Conservation (phyloP, 2,797 vertebrate genomes). For the Esox lucius region DNA sequence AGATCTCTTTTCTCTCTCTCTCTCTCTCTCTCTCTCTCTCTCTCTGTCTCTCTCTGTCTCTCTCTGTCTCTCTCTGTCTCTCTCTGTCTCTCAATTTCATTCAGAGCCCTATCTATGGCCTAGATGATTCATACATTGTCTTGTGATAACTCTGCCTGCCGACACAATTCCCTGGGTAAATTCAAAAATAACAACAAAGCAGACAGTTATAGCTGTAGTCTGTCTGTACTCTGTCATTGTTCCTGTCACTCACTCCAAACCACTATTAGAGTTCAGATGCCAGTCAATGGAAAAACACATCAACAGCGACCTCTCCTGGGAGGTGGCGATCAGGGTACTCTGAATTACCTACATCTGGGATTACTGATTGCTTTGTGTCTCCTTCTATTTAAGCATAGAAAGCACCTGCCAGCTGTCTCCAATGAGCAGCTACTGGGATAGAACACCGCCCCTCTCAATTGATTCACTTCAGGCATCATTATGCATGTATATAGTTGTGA, state of each 20-base stretch:
- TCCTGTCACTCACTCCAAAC: not conserved
- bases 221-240: not conserved
- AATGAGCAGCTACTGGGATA: too few species aligned
- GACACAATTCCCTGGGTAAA: slow-evolving; percentile 26
- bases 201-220: not conserved
- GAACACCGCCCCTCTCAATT: too few species aligned
- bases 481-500: too few species aligned
- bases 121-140: slow-evolving; percentile 34
- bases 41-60: not conserved
- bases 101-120: slow-evolving; percentile 10
- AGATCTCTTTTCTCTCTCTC: not conserved
- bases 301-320: too few species aligned
- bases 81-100: not conserved
- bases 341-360: too few species aligned
- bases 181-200: slow-evolving; percentile 9
- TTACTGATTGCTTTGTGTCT: too few species aligned
- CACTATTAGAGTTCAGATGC: too few species aligned
- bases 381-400: too few species aligned
- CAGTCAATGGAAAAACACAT: too few species aligned
- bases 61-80: not conserved
- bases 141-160: slow-evolving; percentile 11
- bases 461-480: too few species aligned
- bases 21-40: not conserved
- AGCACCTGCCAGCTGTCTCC: too few species aligned
- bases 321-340: too few species aligned